Percentiles rank a stretch among this genome's conserved stretches.
Conservation (phyloP, 2,797 vertebrate species). For the Loris lydekkerianus region DNA sequence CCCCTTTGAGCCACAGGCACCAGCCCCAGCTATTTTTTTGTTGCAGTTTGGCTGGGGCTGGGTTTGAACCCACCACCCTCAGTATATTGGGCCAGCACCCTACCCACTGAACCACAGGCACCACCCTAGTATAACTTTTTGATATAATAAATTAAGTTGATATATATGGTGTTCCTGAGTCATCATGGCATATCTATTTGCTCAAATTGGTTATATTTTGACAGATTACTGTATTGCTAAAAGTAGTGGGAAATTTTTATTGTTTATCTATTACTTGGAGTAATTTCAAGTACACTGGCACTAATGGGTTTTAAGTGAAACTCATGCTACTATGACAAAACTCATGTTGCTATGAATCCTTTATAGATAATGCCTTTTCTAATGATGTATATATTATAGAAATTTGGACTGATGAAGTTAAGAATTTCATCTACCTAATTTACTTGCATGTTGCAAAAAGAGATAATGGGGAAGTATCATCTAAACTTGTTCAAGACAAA, state of each 20-base stretch:
- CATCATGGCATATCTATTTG: not conserved
- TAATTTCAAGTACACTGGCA: not conserved
- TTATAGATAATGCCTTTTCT: not conserved
- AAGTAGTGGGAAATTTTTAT: not conserved
- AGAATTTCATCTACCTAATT: not conserved
- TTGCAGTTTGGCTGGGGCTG: too few species aligned
- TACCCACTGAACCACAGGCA: too few species aligned
- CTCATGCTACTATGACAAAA: not conserved
- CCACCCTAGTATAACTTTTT: not conserved
- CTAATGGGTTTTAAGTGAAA: not conserved
- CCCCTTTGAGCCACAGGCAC: too few species aligned
- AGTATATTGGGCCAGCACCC: too few species aligned
- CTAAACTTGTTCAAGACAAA: constrained; percentile 88
- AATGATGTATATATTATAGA: not conserved
- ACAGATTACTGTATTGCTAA: not conserved
- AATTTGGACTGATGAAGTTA: not conserved
- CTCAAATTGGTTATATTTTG: not conserved
- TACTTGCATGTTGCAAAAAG: constrained; percentile 91
- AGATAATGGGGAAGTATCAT: constrained; percentile 88
- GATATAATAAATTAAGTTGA: not conserved
- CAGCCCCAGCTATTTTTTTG: too few species aligned
- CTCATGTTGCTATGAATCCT: not conserved
- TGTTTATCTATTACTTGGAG: not conserved
- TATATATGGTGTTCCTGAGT: not conserved
- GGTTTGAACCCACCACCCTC: too few species aligned